These are phyloP conservation scores for Hylaeus volcanicus DNA, from an alignment of 1,140 invertebrate genomes.

Conservation along the genomic window DNA sequence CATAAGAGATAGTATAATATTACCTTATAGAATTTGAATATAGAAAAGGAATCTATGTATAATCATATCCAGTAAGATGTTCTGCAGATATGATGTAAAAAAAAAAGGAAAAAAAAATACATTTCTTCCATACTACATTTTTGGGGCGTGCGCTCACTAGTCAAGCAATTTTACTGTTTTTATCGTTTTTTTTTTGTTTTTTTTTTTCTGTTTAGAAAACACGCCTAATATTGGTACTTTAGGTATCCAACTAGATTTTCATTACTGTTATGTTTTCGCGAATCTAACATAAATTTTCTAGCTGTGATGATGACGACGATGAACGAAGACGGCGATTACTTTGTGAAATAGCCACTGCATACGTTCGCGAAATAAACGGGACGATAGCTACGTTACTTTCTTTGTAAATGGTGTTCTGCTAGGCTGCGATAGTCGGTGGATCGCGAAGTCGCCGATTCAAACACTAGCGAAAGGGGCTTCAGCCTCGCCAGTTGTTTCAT, in stretches of 20 bases:
- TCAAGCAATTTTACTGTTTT: slow-evolving; percentile 77
- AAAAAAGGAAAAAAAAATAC: slow-evolving; percentile 57
- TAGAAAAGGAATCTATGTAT: slow-evolving; percentile 52
- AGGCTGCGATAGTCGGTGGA: neutral
- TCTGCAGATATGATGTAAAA: slow-evolving; percentile 53
- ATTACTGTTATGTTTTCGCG: slow-evolving; percentile 58
- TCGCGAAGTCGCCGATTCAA: neutral
- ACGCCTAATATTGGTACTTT: slow-evolving; percentile 58
- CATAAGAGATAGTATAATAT: slow-evolving; percentile 61
- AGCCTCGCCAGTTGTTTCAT: neutral
- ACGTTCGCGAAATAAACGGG: slow-evolving; percentile 39
- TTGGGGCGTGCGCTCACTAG: slow-evolving; percentile 77
- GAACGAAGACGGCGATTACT: slow-evolving; percentile 47
- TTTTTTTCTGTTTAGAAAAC: slow-evolving; percentile 48
- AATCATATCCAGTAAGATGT: slow-evolving; percentile 51
- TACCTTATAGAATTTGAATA: slow-evolving; percentile 59
- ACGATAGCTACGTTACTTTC: slow-evolving; percentile 13
- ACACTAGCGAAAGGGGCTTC: neutral
- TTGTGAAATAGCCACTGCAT: slow-evolving; percentile 63
- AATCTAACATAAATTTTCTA: slow-evolving; percentile 63
- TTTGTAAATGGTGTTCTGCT: slow-evolving; percentile 16
- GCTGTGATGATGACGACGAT: slow-evolving; percentile 60
- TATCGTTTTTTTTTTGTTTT: slow-evolving; percentile 46
- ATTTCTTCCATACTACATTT: slow-evolving; percentile 74
- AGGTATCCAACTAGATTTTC: slow-evolving; percentile 61